These are phyloP conservation scores for Plodia interpunctella DNA, from an alignment of 1,140 invertebrate species.

Conservation along the genomic window DNA sequence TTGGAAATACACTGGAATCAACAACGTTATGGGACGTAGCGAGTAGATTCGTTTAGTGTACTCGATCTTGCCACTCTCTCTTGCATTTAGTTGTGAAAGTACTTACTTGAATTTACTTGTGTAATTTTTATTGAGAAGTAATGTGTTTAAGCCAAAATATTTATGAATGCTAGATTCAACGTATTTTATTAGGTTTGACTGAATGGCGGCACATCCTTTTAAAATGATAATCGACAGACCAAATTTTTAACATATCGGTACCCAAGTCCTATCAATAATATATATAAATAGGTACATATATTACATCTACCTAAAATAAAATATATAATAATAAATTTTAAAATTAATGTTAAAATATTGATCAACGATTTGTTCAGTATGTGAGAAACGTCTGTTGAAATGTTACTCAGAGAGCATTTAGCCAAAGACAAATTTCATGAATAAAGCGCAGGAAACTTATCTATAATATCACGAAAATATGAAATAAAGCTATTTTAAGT, in stretches of 20 bases:
- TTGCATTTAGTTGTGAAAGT: slow-evolving; percentile 38
- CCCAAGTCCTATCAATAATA: too few species aligned
- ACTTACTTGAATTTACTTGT: slow-evolving; percentile 12
- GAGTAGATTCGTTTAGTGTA: not conserved
- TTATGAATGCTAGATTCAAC: slow-evolving; percentile 14
- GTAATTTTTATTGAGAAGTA: slow-evolving; percentile 10
- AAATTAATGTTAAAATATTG: too few species aligned
- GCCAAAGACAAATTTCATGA: too few species aligned
- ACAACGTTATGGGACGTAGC: not conserved
- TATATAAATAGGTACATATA: not conserved
- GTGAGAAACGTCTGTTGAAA: too few species aligned
- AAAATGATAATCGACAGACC: not conserved
- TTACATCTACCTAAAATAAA: too few species aligned
- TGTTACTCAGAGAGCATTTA: too few species aligned
- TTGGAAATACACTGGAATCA: slow-evolving; percentile 1
- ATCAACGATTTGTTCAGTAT: too few species aligned
- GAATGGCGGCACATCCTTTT: not conserved
- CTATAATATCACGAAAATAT: too few species aligned
- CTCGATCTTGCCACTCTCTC: slow-evolving; percentile 50
- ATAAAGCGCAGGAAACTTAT: too few species aligned
- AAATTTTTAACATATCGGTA: too few species aligned
- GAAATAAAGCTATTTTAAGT: too few species aligned
- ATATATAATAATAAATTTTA: too few species aligned
- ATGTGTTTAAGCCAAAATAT: slow-evolving; percentile 17
- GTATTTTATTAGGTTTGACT: not conserved